Conservation (phyloP, 2,888 invertebrate genomes). For the Drepanosiphum platanoidis region DNA sequence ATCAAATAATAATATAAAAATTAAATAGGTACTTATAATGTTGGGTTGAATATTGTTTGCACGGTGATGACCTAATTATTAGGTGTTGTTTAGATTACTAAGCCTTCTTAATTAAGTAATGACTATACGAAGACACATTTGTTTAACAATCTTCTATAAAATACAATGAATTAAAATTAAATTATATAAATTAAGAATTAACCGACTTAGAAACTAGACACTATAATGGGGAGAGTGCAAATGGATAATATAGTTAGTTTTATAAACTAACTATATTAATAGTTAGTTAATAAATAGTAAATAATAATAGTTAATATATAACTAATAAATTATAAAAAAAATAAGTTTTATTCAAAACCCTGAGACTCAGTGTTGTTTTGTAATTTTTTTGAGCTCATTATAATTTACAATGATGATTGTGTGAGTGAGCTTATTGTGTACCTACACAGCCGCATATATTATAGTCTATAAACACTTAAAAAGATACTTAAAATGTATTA, state of each 20-base stretch:
- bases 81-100: not conserved
- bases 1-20: not conserved
- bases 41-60: not conserved
- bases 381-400: not conserved
- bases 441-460: too few relatives aligned
- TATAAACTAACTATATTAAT: too few relatives aligned
- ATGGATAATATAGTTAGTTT: too few relatives aligned
- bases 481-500: not conserved
- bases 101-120: not conserved
- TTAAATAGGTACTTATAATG: not conserved
- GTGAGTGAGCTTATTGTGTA: not conserved
- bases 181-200: not conserved
- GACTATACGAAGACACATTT: not conserved
- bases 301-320: too few relatives aligned
- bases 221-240: not conserved
- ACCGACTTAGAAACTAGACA: not conserved
- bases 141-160: not conserved
- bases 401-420: not conserved
- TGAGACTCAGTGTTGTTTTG: not conserved
- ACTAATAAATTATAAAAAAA: too few relatives aligned
- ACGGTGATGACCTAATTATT: too few relatives aligned
- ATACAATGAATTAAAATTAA: not conserved
- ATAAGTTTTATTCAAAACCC: not conserved
- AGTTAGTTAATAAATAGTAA: too few relatives aligned
- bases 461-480: not conserved